Evolutionary conservation across 2,113 vertebrate genomes (phyloP), one percentile per base, ranked within the genome.

Genomic region (Pseudorectes ferrugineus): DNA sequence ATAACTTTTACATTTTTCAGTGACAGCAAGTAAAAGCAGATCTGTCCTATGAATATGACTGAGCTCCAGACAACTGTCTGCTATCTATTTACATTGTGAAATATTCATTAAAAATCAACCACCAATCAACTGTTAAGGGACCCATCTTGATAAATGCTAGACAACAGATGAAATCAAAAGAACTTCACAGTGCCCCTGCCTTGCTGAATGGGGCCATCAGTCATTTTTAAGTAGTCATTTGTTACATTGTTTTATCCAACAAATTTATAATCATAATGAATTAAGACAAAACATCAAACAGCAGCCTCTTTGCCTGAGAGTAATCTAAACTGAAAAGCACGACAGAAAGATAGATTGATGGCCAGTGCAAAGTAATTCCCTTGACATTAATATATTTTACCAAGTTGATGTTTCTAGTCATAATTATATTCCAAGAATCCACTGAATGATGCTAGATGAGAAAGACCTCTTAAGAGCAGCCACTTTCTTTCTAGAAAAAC

Each of bases 191-290:
- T 77, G 40, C 79, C 59, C 14, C 46, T 57, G 48, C 48, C 75
- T 80, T 80, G 57, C 18, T 75, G 78, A 74, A 91, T 42, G 9
- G 3, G 59, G 52, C 14, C 38, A 95, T 91, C 61, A 82, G 75
- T 96, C 86, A 92, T 86, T 94, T 96, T 89, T 90, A 95, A 89
- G 74, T 43, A 73, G 84, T 72, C 35, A 2, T 86, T 94, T 89
- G 65, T 92, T 94, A 81, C n/a, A 46, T 3, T 74, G 36, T 74
- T 95, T 93, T 74, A 95, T 76, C n/a, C 61, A 59, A 59, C 54
- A 52, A 91, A 93, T 94, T 95, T 94, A 85, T 74, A 96, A 95
- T 88, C 46, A 79, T 88, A 94, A 95, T 92, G 31, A 92, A 89
- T 88, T 89, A 68, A 92, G 84, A 93, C 65, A 94, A 96, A 95